These are phyloP conservation scores for Cryptus viduatorius DNA, from an alignment of 2,888 invertebrate genomes.

Conservation along the genomic window DNA sequence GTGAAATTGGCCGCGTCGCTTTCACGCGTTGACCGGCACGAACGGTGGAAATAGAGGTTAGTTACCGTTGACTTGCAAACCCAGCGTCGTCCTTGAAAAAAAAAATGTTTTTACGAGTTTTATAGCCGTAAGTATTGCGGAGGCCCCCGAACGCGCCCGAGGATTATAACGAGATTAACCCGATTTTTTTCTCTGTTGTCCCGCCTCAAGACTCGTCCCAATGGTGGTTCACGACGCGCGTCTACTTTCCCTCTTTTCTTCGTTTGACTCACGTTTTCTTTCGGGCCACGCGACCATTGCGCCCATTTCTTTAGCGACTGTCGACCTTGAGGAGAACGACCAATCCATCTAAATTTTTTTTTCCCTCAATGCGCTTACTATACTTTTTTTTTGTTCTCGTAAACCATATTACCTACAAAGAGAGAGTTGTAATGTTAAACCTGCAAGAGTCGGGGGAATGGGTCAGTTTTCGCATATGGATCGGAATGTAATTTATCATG, in stretches of 20 bases:
- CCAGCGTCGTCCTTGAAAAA: conserved; percentile 72
- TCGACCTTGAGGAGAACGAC: conserved; percentile 18
- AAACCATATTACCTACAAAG: not conserved
- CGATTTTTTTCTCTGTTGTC: conserved; percentile 72
- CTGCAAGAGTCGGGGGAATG: too few species aligned
- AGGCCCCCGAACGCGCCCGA: conserved; percentile 40
- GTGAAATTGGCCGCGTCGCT: conserved; percentile 46
- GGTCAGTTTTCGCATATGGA: too few species aligned
- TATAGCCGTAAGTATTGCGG: conserved; percentile 56
- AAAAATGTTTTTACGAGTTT: conserved; percentile 60
- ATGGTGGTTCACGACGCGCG: not conserved
- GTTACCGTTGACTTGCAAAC: conserved; percentile 46
- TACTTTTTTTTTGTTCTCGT: conserved; percentile 3
- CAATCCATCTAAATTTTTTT: conserved; percentile 34
- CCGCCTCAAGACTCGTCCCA: conserved; percentile 23
- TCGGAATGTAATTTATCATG: too few species aligned
- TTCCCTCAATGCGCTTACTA: conserved; percentile 9
- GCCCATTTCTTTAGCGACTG: conserved; percentile 44
- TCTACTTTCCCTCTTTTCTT: conserved; percentile 38
- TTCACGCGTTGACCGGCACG: not conserved
- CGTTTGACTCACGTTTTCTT: conserved; percentile 6
- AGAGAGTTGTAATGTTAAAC: too few species aligned
- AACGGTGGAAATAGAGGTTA: too few species aligned
- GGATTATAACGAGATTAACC: conserved; percentile 79
- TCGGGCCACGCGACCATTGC: conserved; percentile 56